phyloP scores from a whole-genome alignment of 2,888 invertebrate species.

The Pristionchus maxplancki region DNA sequence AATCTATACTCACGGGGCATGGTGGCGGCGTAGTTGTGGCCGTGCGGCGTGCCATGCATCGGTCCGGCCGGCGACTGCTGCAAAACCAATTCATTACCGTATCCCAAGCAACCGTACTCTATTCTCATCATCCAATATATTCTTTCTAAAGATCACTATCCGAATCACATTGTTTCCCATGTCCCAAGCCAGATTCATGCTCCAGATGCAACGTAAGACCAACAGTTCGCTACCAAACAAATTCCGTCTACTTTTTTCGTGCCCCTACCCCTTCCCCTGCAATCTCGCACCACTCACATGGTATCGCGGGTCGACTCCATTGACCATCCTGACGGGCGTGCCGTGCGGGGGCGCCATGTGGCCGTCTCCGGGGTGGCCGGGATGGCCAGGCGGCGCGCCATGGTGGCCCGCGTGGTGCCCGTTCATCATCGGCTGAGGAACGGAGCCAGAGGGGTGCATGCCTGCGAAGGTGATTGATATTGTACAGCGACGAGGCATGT shows the following conservation, averaged over 20 bases:
- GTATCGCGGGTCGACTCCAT: conserved; percentile 46
- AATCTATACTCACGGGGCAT: conserved; percentile 35
- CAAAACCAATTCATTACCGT: neutral
- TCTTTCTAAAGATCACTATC: too few species aligned
- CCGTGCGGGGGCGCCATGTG: neutral
- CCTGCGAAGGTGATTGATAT: neutral
- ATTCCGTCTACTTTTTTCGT: too few species aligned
- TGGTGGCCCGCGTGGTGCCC: conserved; percentile 34
- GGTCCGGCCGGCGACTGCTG: conserved; percentile 22
- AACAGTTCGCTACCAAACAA: too few species aligned
- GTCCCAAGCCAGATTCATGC: too few species aligned
- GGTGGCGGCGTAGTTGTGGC: conserved; percentile 37
- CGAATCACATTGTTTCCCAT: too few species aligned
- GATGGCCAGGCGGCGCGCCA: conserved; percentile 17
- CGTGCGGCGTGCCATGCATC: conserved; percentile 15
- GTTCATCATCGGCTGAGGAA: conserved; percentile 33
- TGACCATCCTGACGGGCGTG: neutral
- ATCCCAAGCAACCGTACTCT: neutral
- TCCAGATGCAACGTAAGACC: too few species aligned
- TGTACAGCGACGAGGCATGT: too few species aligned
- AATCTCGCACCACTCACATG: neutral
- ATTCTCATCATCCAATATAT: too few species aligned
- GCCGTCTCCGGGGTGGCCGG: neutral
- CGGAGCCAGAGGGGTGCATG: conserved; percentile 6
- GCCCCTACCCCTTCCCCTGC: too few species aligned